phyloP scores from a whole-genome alignment of 2,113 vertebrate genomes.

The Gopherus evgoodei region DNA sequence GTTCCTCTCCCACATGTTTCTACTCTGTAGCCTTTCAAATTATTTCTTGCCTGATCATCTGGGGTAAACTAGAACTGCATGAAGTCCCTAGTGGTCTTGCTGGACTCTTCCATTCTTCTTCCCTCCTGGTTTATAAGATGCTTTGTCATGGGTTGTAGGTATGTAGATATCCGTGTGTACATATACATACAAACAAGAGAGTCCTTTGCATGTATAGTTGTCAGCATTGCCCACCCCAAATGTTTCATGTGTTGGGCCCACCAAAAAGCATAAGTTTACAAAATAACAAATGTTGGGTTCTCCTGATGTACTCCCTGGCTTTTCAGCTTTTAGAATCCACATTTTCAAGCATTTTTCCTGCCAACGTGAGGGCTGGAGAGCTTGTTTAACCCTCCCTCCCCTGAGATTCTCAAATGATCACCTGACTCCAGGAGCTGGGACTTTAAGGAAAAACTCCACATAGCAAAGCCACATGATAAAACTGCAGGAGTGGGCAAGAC shows the following conservation, averaged over 20 bases:
- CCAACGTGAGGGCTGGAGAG: neutral
- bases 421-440: neutral
- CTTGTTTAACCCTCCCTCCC: neutral
- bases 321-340: neutral
- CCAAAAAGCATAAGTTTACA: too few species aligned
- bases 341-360: neutral
- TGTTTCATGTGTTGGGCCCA: too few species aligned
- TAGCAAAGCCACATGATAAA: neutral
- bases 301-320: neutral
- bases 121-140: neutral
- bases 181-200: too few species aligned
- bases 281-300: neutral
- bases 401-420: neutral
- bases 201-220: too few species aligned
- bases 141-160: neutral
- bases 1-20: rapidly evolving
- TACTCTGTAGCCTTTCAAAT: neutral
- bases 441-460: neutral
- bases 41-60: neutral
- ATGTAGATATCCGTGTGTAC: too few species aligned
- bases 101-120: neutral
- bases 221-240: too few species aligned
- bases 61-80: rapidly evolving
- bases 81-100: neutral
- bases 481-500: too few species aligned